Evolutionary conservation across 2,113 vertebrate genomes (phyloP), one percentile per base, ranked within the genome.

Genomic region (Sylvilagus bachmani): DNA sequence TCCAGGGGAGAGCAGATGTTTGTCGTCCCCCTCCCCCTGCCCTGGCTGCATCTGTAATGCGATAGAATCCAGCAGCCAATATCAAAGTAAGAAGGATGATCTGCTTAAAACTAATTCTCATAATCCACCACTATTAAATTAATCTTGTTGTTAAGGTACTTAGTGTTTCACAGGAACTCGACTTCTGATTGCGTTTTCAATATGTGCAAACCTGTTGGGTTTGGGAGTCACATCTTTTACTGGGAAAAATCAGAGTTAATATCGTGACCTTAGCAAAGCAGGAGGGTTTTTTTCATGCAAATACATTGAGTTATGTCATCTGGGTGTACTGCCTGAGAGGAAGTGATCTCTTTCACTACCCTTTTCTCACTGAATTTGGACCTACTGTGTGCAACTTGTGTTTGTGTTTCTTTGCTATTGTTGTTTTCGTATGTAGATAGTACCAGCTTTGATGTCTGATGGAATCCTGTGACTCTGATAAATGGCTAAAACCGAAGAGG

Each of bases 81-180:
- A 86, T 94, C 93, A 94, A 97, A 98, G 93, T 94, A 96, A 97
- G 96, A 88, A 93, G 93, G 96, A 97, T 97, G 94, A 98, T 98
- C 90, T 92, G 96, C 96, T 98, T 97, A 98, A 98, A 98, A 97
- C 97, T 96, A 97, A 97, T 98, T 98, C 96, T 97, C 94, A 31
- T 94, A 97, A 97, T 97, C 87, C 91, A 97, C 96, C 97, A 92
- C 83, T 97, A 95, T 98, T 98, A 97, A 97, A 97, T 97, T 97
- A 97, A 97, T 97, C 96, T 97, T 96, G 94, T 97, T 98, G 96
- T 97, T 95, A 97, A 97, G 89, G 86, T 95, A 95, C 67, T 97
- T 90, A 89, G 61, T 96, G 79, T 90, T 96, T 97, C 93, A 94
- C 86, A 97, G 78, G 82, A 96, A 91, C 84, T 92, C 95, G 69